Conservation (phyloP, 2,888 invertebrate species). For the Apoda limacodes region DNA sequence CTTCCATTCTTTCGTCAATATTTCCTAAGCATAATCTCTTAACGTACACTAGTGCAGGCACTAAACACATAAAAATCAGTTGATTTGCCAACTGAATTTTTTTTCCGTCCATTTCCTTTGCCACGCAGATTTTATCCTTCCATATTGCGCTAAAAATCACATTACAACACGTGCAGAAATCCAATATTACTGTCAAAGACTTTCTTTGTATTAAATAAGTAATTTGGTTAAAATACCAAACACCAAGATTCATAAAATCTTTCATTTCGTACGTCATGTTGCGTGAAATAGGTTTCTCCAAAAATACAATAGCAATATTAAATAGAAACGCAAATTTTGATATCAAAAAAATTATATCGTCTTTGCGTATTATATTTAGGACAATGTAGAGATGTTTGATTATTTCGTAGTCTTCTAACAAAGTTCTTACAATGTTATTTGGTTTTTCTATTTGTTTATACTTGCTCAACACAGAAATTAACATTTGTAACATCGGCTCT, state of each 20-base stretch:
- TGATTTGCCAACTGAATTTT: conserved; percentile 67
- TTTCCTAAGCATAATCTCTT: conserved; percentile 23
- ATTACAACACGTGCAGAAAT: conserved; percentile 43
- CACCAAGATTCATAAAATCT: conserved; percentile 41
- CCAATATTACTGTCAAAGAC: conserved; percentile 32
- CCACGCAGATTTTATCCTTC: conserved; percentile 28
- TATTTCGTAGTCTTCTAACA: conserved; percentile 43
- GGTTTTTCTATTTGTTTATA: conserved; percentile 49
- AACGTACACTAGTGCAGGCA: conserved; percentile 68
- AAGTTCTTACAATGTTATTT: conserved; percentile 31
- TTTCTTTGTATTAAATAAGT: conserved; percentile 36
- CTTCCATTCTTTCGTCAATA: conserved; percentile 65
- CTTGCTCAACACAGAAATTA: conserved; percentile 65
- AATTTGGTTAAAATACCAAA: conserved; percentile 41
- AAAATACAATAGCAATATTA: conserved; percentile 44
- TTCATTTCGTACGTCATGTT: conserved; percentile 38
- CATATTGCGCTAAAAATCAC: conserved; percentile 37
- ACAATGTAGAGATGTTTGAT: conserved; percentile 42
- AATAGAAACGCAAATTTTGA: conserved; percentile 59
- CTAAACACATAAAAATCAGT: conserved; percentile 70
- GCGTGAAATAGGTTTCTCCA: conserved; percentile 33
- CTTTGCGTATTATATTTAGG: conserved; percentile 45
- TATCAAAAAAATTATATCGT: conserved; percentile 52
- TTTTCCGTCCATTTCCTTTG: conserved; percentile 24
- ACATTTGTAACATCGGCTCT: conserved; percentile 67